Percentiles rank a stretch among this genome's conserved stretches.
Conservation (phyloP, 2,113 vertebrate species). For the Balaeniceps rex region DNA sequence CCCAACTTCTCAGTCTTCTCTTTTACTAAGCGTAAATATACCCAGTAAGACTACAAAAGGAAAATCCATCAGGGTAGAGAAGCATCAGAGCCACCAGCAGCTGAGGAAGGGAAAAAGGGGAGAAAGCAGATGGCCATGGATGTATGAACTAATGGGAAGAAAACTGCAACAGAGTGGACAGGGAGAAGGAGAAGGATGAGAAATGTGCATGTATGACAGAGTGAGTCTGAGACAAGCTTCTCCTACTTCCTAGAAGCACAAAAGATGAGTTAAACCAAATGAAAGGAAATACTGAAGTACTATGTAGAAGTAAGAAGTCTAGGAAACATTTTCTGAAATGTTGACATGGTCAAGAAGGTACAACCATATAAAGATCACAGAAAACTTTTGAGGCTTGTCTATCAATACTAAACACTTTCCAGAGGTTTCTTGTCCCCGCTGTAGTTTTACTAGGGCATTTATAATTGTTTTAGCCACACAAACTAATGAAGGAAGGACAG, state of each 20-base stretch:
- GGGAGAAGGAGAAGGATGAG: background rate
- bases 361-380: background rate
- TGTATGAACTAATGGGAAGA: background rate
- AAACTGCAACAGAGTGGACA: background rate
- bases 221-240: background rate
- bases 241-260: background rate
- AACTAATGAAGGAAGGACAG: background rate
- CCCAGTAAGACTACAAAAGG: background rate
- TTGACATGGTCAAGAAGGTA: background rate
- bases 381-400: background rate
- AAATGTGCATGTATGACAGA: fast-evolving
- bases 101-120: background rate
- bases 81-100: background rate
- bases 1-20: background rate
- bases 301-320: background rate
- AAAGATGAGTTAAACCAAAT: background rate
- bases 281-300: background rate
- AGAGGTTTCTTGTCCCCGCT: background rate
- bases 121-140: background rate
- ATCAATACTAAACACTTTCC: background rate
- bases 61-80: background rate
- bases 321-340: background rate
- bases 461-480: background rate
- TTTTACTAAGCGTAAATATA: background rate
- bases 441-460: background rate